A percentile compares a stretch with the other conserved stretches of the same genome.
Conservation (phyloP, 1,140 invertebrate genomes). For the Drosophila nannoptera region DNA sequence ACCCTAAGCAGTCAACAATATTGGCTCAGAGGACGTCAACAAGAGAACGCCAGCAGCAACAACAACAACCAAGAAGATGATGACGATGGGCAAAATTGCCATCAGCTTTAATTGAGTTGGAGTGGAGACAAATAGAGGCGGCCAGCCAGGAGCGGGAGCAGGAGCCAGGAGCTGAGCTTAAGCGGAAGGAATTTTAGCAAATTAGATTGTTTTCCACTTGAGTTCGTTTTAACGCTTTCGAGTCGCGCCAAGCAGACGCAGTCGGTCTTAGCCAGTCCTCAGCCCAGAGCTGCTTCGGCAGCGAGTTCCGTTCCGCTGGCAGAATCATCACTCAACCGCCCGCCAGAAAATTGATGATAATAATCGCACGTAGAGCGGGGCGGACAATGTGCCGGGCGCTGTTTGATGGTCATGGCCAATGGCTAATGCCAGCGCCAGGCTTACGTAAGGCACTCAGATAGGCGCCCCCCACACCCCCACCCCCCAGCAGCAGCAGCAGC, state of each 20-base stretch:
- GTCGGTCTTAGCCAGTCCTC: conserved; percentile 8
- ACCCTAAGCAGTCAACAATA: conserved; percentile 61
- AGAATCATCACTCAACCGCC: conserved; percentile 71
- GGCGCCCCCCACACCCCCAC: conserved; percentile 1
- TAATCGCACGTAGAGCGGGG: conserved; percentile 62
- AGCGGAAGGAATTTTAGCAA: conserved; percentile 78
- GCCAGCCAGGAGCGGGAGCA: not conserved
- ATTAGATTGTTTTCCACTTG: conserved; percentile 79
- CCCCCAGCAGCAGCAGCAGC: conserved; percentile 49
- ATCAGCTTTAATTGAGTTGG: conserved; percentile 77
- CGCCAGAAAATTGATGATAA: conserved; percentile 75
- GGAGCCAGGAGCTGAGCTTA: conserved; percentile 24
- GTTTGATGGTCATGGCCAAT: conserved; percentile 32
- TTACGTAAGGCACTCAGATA: conserved; percentile 22
- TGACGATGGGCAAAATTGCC: conserved; percentile 58
- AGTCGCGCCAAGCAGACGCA: conserved; percentile 31
- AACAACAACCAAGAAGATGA: conserved; percentile 17
- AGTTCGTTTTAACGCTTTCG: conserved; percentile 76
- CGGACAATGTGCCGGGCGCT: conserved; percentile 7
- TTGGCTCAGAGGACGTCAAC: conserved; percentile 56
- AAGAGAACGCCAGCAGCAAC: conserved; percentile 5
- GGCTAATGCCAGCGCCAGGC: conserved; percentile 38
- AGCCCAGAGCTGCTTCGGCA: conserved; percentile 25
- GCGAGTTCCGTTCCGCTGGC: conserved; percentile 18
- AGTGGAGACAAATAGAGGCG: conserved; percentile 4